phyloP scores from a whole-genome alignment of 30 jellyfish, hydroid and myxozoan genomes.

The Hydra vulgaris region DNA sequence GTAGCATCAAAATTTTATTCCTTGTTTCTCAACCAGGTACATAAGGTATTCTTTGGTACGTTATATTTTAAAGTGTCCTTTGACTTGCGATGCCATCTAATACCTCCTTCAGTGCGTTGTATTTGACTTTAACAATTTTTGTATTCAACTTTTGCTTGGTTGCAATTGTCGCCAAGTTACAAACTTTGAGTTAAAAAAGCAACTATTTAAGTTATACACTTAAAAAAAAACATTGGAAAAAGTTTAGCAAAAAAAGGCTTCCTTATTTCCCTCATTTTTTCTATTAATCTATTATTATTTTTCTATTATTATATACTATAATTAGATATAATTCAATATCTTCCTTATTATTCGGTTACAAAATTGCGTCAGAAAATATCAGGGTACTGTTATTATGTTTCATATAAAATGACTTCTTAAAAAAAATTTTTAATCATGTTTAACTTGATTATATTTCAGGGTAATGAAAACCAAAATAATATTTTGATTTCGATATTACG shows the following conservation, averaged over 20 bases:
- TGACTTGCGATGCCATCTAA: background rate
- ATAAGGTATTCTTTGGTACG: background rate
- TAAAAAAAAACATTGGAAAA: background rate
- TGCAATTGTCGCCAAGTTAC: background rate
- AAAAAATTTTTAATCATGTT: too few species aligned
- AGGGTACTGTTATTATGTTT: background rate
- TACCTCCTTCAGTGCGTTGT: conserved; percentile 7
- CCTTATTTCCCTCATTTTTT: too few species aligned
- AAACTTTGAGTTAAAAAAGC: background rate
- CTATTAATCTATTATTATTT: too few species aligned
- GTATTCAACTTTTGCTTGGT: background rate
- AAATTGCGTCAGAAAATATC: background rate
- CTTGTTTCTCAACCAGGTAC: background rate
- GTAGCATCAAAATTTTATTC: background rate
- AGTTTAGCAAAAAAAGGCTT: too few species aligned
- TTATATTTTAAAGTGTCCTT: background rate
- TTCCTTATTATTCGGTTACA: background rate
- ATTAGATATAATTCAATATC: background rate
- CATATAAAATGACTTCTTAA: too few species aligned
- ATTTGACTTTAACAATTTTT: background rate
- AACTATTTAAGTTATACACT: background rate
- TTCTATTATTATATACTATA: too few species aligned
- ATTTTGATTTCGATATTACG: too few species aligned
- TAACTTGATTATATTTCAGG: too few species aligned
- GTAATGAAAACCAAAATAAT: too few species aligned